Percentiles rank a stretch among this genome's conserved stretches.
Evolutionary conservation across 2,113 vertebrate genomes (phyloP).

Genomic region (Protobothrops flavoviridis): DNA sequence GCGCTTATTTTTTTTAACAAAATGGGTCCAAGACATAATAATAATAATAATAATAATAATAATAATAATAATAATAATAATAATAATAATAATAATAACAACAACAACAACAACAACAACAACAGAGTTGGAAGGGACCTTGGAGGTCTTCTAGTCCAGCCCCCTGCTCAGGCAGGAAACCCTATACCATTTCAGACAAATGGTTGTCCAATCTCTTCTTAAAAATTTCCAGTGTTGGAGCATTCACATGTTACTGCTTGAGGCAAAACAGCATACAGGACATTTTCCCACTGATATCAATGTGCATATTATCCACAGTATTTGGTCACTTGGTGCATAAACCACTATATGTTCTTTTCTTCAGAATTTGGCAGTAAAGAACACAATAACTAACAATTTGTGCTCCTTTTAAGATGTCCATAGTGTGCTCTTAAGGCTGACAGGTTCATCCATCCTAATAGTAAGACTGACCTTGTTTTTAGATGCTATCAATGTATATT

Average conservation of each 20-base stretch:
- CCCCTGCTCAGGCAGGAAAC: no score
- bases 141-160: no score
- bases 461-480: not conserved
- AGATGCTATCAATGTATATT: not conserved
- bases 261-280: not conserved
- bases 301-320: not conserved
- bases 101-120: no score
- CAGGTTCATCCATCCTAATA: not conserved
- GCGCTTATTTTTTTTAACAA: not conserved
- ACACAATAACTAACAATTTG: no score
- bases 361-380: not conserved
- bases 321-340: not conserved
- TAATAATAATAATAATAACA: no score
- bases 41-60: no score
- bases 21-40: not conserved
- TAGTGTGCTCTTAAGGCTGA: not conserved
- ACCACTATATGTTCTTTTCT: not conserved
- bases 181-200: no score
- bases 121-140: no score
- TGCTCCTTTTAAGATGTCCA: not conserved
- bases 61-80: no score
- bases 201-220: no score
- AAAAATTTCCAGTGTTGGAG: no score
- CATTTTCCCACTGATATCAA: not conserved
- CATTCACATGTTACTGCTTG: not conserved